phyloP scores from a whole-genome alignment of 2,888 invertebrate species.

The Temnothorax ravouxi region DNA sequence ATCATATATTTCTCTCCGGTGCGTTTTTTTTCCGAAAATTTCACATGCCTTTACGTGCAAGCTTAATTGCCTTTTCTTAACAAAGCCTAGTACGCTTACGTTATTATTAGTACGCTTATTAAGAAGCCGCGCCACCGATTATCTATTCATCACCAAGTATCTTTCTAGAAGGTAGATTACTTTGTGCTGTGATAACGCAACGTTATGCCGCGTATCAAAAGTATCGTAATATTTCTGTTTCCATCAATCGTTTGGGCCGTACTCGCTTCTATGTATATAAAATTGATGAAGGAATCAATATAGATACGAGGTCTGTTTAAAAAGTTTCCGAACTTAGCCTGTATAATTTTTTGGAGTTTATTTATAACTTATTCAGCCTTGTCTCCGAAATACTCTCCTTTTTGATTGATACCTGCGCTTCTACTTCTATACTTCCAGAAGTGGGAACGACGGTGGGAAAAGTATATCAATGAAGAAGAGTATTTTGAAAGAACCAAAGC shows the following conservation, averaged over 20 bases:
- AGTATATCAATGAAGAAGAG: neutral
- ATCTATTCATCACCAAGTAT: slow-evolving; percentile 28
- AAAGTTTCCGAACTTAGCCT: neutral
- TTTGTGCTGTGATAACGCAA: neutral
- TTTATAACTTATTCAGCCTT: neutral
- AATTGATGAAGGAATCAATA: neutral
- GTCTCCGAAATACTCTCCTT: neutral
- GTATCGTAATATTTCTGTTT: neutral
- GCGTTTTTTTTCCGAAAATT: slow-evolving; percentile 21
- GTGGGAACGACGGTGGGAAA: too few species aligned
- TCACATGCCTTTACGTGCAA: slow-evolving; percentile 68
- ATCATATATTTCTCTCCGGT: neutral
- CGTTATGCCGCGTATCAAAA: slow-evolving; percentile 10
- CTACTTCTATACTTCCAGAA: too few species aligned
- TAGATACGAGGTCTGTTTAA: neutral
- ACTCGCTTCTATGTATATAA: neutral
- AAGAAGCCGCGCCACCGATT: neutral
- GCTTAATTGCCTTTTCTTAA: slow-evolving; percentile 63
- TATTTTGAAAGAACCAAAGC: neutral
- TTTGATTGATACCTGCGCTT: too few species aligned
- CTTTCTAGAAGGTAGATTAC: slow-evolving; percentile 47
- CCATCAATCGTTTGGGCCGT: slow-evolving; percentile 7
- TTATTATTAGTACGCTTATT: slow-evolving; percentile 62
- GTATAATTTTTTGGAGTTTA: neutral
- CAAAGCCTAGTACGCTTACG: slow-evolving; percentile 68